phyloP scores from a whole-genome alignment of 2,113 vertebrate species.

The Craseonycteris thonglongyai region DNA sequence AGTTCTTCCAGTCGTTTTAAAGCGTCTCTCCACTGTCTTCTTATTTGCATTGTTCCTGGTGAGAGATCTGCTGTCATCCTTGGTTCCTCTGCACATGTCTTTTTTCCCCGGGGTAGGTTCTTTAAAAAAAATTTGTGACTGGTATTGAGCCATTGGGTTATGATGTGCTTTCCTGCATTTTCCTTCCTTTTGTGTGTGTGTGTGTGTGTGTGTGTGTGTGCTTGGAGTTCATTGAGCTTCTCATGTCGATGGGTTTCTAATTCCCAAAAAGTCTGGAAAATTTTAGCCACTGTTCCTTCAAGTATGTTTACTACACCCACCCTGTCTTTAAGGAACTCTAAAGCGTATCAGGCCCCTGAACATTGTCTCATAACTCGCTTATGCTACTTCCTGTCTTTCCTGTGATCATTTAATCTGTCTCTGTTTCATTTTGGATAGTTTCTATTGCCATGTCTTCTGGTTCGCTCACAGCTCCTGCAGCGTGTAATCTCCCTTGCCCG shows the following conservation, averaged over 20 bases:
- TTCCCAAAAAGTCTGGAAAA: background rate
- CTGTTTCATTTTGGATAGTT: background rate
- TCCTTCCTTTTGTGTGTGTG: too few relatives aligned
- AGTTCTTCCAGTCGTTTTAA: background rate
- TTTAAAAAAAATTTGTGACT: background rate
- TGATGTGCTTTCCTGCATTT: background rate
- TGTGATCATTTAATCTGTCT: background rate
- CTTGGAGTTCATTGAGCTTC: background rate
- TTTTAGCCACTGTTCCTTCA: background rate
- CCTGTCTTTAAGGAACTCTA: background rate
- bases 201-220: too few relatives aligned
- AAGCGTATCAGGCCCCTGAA: background rate
- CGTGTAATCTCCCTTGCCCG: background rate
- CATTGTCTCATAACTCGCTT: background rate
- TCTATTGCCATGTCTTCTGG: background rate
- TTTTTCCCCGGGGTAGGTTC: background rate
- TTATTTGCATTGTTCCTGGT: background rate
- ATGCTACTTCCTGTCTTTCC: background rate
- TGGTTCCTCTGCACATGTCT: too few relatives aligned
- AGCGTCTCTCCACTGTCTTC: background rate
- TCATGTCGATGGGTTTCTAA: background rate
- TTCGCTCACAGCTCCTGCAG: rapidly evolving
- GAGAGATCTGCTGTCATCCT: background rate
- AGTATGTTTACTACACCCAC: background rate
- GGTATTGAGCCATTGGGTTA: background rate